These are phyloP conservation scores for Ceratina calcarata DNA, from an alignment of 1,140 invertebrate species.

Conservation along the genomic window DNA sequence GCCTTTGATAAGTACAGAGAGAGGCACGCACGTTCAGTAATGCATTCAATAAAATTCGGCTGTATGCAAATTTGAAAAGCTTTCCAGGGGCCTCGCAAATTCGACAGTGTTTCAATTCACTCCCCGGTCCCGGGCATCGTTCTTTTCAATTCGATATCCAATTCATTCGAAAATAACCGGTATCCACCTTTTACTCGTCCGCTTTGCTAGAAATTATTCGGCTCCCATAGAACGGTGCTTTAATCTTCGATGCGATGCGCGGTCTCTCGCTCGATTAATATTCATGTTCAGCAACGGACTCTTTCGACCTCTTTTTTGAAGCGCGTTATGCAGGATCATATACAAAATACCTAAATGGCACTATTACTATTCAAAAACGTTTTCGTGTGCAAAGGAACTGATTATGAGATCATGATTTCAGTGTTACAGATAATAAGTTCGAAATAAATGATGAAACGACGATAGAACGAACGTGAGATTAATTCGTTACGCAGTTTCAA, in stretches of 20 bases:
- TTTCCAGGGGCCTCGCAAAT: constrained; percentile 49
- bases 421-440: background rate
- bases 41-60: constrained; percentile 48
- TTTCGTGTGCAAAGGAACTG: no score
- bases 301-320: background rate
- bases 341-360: no score
- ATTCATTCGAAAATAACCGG: constrained; percentile 54
- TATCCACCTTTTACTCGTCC: constrained; percentile 45
- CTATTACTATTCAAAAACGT: no score
- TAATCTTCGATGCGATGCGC: background rate
- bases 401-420: no score
- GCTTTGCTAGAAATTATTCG: constrained; percentile 28
- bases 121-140: constrained; percentile 18
- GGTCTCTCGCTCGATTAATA: background rate
- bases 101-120: constrained; percentile 47
- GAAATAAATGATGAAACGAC: background rate
- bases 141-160: constrained; percentile 61
- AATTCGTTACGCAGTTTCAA: no score
- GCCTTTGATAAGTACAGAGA: constrained; percentile 18
- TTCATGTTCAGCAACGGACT: no score
- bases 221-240: constrained; percentile 9
- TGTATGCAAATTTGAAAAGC: constrained; percentile 58
- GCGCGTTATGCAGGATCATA: no score
- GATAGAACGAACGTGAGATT: no score
- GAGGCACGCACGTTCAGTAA: constrained; percentile 19